A percentile compares a stretch with the other conserved stretches of the same genome.
phyloP scores from a whole-genome alignment of 2,113 vertebrate species.

The Crotalus viridis region DNA sequence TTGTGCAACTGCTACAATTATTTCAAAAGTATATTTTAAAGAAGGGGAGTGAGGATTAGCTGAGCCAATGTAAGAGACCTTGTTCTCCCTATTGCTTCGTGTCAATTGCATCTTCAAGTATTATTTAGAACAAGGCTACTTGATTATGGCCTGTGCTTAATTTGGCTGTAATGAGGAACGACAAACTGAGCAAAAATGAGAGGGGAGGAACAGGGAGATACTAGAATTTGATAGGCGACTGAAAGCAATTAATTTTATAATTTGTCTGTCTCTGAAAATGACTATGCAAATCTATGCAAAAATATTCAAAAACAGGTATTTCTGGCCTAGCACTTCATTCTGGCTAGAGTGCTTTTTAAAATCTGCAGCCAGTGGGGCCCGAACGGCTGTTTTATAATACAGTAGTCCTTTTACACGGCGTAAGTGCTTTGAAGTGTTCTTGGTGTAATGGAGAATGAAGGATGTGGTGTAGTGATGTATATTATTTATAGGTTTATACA shows the following conservation, averaged over 20 bases:
- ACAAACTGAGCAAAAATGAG: neutral
- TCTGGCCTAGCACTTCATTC: constrained; percentile 4
- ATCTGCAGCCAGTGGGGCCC: neutral
- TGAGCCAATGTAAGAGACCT: neutral
- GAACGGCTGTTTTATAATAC: constrained; percentile 12
- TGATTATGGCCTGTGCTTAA: neutral
- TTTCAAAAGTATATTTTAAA: neutral
- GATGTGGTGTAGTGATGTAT: constrained; percentile 13
- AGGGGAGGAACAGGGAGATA: neutral
- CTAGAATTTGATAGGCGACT: neutral
- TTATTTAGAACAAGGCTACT: constrained; percentile 1
- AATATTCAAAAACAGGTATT: constrained; percentile 6
- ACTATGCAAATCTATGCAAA: constrained; percentile 3
- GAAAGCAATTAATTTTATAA: neutral
- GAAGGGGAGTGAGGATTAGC: neutral
- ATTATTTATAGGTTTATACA: constrained; percentile 31
- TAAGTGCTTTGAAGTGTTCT: constrained; percentile 37
- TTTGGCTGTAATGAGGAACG: neutral
- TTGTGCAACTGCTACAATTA: neutral
- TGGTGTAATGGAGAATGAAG: constrained; percentile 32
- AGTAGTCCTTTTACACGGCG: constrained; percentile 9
- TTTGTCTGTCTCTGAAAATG: neutral
- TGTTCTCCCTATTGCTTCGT: neutral
- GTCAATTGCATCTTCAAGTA: neutral
- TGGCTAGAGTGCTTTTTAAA: constrained; percentile 3